These are phyloP conservation scores for Rafetus swinhoei DNA, from an alignment of 2,113 vertebrate genomes.

Conservation along the genomic window DNA sequence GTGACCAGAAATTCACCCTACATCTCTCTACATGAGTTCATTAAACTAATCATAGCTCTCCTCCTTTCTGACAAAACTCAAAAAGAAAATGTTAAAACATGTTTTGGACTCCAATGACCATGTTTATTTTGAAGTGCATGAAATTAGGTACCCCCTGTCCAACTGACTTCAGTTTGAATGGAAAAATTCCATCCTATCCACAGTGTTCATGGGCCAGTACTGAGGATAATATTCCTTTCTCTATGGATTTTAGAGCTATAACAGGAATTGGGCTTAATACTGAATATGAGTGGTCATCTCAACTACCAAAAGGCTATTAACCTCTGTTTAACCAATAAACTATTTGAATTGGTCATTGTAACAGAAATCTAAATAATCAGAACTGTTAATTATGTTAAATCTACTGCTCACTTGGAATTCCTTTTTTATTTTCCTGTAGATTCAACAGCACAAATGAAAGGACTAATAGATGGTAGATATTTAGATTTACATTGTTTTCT, in stretches of 20 bases:
- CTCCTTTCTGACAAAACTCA: neutral
- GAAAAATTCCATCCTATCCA: neutral
- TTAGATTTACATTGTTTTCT: neutral
- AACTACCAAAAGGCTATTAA: neutral
- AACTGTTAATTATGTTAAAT: neutral
- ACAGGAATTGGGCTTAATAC: neutral
- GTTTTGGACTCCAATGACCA: neutral
- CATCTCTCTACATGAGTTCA: neutral
- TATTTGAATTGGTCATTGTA: neutral
- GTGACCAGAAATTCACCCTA: neutral
- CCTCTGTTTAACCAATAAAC: neutral
- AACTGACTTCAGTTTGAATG: neutral
- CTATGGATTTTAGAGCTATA: neutral
- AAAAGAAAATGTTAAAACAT: neutral
- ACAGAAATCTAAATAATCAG: neutral
- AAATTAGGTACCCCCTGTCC: rapidly evolving
- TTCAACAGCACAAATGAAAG: neutral
- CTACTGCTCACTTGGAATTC: neutral
- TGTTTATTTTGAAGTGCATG: neutral
- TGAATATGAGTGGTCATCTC: neutral
- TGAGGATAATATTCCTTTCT: neutral
- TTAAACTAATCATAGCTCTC: neutral
- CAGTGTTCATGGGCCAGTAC: neutral
- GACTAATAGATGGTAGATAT: neutral
- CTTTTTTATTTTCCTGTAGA: neutral